Percentiles rank a stretch among this genome's conserved stretches.
Conservation (phyloP, 23 tunicate species). For the Styela clava region DNA sequence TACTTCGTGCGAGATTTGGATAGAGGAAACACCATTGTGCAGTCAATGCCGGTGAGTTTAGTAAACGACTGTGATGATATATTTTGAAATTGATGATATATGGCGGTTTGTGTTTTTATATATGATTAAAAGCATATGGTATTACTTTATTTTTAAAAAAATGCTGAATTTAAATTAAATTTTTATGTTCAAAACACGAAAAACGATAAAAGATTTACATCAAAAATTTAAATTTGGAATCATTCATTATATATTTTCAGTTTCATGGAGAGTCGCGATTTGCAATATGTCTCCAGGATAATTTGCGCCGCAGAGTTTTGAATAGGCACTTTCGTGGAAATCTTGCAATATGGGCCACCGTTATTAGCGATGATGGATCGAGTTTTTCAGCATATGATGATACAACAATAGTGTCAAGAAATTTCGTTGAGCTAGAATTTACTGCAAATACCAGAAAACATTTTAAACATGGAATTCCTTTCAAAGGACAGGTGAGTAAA, state of each 20-base stretch:
- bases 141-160: too few relatives aligned
- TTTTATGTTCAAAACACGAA: too few relatives aligned
- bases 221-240: too few relatives aligned
- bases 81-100: too few relatives aligned
- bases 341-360: slow-evolving; percentile 55
- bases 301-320: slow-evolving; percentile 10
- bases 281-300: slow-evolving; percentile 41
- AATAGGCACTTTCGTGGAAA: slow-evolving; percentile 43
- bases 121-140: too few relatives aligned
- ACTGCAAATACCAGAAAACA: slow-evolving; percentile 60
- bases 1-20: slow-evolving; percentile 34
- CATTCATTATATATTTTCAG: too few relatives aligned
- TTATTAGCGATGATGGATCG: slow-evolving; percentile 43
- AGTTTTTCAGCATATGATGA: slow-evolving; percentile 64
- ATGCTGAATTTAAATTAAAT: too few relatives aligned
- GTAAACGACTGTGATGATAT: too few relatives aligned
- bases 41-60: neutral
- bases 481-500: slow-evolving; percentile 51
- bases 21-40: slow-evolving; percentile 1
- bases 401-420: slow-evolving; percentile 63
- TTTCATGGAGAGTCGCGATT: slow-evolving; percentile 33
- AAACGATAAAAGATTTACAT: too few relatives aligned
- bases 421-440: slow-evolving; percentile 56
- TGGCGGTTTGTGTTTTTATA: too few relatives aligned
- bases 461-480: slow-evolving; percentile 85